A percentile compares a stretch with the other conserved stretches of the same genome.
These are phyloP conservation scores for Poecile atricapillus DNA, from an alignment of 2,113 vertebrate genomes.

Conservation along the genomic window DNA sequence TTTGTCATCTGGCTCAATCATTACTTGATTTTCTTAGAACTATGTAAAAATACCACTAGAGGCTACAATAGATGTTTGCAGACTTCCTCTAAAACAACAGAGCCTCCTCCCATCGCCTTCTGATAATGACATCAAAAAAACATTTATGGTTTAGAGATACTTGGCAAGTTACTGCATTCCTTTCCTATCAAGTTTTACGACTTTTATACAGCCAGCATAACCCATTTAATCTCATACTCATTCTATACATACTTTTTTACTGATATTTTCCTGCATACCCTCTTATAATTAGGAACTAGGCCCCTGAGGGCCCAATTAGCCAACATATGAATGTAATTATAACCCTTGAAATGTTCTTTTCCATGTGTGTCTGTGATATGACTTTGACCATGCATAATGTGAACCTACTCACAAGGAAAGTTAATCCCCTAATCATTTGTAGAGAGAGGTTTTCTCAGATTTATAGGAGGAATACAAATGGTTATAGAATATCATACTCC, in stretches of 20 bases:
- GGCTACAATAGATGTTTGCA: slow-evolving; percentile 9
- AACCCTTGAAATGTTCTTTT: slow-evolving; percentile 67
- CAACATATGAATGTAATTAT: slow-evolving; percentile 77
- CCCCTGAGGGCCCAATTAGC: slow-evolving; percentile 78
- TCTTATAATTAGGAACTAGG: slow-evolving; percentile 74
- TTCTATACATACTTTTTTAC: slow-evolving; percentile 65
- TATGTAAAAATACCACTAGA: slow-evolving; percentile 13
- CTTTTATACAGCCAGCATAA: slow-evolving; percentile 66
- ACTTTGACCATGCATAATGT: slow-evolving; percentile 63
- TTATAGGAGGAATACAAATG: slow-evolving; percentile 28
- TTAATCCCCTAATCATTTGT: slow-evolving; percentile 61
- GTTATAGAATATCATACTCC: slow-evolving; percentile 3
- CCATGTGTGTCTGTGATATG: slow-evolving; percentile 65
- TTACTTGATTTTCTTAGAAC: slow-evolving; percentile 1
- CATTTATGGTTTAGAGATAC: slow-evolving; percentile 42
- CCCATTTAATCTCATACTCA: slow-evolving; percentile 72
- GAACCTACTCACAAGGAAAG: slow-evolving; percentile 58
- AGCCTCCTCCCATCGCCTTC: slow-evolving; percentile 43
- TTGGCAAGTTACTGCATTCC: slow-evolving; percentile 62
- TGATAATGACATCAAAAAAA: slow-evolving; percentile 47
- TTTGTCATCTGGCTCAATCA: background rate
- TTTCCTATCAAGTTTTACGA: slow-evolving; percentile 74
- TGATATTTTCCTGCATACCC: slow-evolving; percentile 65
- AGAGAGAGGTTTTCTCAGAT: slow-evolving; percentile 46
- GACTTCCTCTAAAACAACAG: slow-evolving; percentile 21